Evolutionary conservation across 2,888 invertebrate species (phyloP).

Genomic region (Rotaria macrura): DNA sequence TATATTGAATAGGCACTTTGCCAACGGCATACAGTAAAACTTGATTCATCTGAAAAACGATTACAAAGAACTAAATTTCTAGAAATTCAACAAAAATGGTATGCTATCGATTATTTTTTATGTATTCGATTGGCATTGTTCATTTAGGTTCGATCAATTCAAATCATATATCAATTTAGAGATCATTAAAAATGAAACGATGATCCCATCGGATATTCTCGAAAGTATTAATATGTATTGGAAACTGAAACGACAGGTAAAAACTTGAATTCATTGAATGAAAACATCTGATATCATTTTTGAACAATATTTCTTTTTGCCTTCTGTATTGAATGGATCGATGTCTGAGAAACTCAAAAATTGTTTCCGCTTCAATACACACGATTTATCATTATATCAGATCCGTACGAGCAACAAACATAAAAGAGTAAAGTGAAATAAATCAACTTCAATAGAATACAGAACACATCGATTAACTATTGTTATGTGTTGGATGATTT

Average conservation of each 20-base stretch:
- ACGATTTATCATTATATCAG: too few species aligned
- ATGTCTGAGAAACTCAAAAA: too few species aligned
- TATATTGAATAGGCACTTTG: background rate
- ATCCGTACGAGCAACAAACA: too few species aligned
- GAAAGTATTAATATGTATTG: constrained; percentile 2
- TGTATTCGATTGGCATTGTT: background rate
- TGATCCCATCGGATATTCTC: background rate
- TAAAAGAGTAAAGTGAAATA: too few species aligned
- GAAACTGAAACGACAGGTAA: background rate
- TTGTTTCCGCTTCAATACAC: too few species aligned
- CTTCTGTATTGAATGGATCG: too few species aligned
- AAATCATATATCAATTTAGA: background rate
- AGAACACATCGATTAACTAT: too few species aligned
- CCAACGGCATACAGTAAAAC: background rate
- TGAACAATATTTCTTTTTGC: too few species aligned
- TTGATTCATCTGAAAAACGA: constrained; percentile 7
- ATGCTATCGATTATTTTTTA: background rate
- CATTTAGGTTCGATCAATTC: background rate
- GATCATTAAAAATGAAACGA: background rate
- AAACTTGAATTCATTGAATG: too few species aligned
- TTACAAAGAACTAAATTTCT: background rate
- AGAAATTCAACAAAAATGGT: background rate
- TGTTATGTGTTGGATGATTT: too few species aligned
- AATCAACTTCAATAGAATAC: too few species aligned
- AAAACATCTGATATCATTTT: too few species aligned